A percentile compares a stretch with the other conserved stretches of the same genome.
Evolutionary conservation across 2,888 invertebrate genomes (phyloP).

Genomic region (Seira sanloemensis): DNA sequence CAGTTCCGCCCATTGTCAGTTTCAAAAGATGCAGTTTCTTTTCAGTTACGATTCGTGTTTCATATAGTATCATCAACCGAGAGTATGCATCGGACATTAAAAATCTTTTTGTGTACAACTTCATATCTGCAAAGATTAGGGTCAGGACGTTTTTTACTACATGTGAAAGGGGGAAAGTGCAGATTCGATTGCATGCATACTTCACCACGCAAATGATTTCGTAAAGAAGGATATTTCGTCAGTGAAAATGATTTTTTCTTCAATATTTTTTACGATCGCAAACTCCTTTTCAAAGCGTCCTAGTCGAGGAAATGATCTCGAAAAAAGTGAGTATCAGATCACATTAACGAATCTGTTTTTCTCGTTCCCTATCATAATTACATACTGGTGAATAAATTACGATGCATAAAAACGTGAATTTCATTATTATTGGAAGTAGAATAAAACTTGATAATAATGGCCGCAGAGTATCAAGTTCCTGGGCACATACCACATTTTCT

Average conservation of each 20-base stretch:
- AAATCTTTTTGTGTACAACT: not conserved
- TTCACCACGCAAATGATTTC: not conserved
- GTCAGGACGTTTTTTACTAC: not conserved
- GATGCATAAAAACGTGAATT: not conserved
- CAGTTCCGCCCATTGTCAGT: too few species aligned
- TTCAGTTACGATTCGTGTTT: too few species aligned
- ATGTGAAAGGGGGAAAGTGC: not conserved
- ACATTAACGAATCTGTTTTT: not conserved
- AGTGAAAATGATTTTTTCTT: not conserved
- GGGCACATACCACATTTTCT: too few species aligned
- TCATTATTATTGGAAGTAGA: slow-evolving; percentile 6
- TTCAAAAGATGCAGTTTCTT: too few species aligned
- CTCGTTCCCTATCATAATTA: slow-evolving; percentile 6
- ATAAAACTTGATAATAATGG: not conserved
- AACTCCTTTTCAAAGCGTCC: not conserved
- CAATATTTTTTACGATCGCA: not conserved
- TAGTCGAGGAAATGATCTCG: not conserved
- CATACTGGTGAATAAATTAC: slow-evolving; percentile 10
- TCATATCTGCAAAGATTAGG: not conserved
- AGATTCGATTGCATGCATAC: too few species aligned
- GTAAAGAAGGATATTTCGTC: not conserved
- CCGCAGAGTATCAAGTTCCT: slow-evolving; percentile 5
- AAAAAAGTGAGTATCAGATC: not conserved
- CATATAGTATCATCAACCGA: too few species aligned
- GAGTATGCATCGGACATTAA: not conserved